Evolutionary conservation across 2,888 invertebrate species (phyloP).

Genomic region (Biston betularia): DNA sequence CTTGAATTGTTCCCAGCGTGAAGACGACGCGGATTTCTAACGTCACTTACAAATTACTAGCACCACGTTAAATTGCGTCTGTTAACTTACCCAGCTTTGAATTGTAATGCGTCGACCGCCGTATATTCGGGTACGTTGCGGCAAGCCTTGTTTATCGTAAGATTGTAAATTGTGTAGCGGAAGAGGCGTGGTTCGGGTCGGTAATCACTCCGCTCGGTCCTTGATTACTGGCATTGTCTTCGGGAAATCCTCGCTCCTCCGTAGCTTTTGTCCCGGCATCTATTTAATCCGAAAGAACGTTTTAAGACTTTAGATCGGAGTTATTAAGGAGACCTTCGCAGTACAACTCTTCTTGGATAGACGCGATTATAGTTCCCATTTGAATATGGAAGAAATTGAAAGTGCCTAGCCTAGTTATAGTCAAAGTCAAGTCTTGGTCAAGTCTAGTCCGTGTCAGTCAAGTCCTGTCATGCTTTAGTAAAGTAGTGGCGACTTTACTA

Average conservation of each 20-base stretch:
- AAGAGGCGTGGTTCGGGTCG: constrained; percentile 50
- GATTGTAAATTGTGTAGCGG: constrained; percentile 66
- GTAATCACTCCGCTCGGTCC: constrained; percentile 63
- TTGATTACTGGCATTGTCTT: constrained; percentile 79
- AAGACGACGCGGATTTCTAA: constrained; percentile 25
- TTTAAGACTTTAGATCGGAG: constrained; percentile 54
- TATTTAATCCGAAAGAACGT: constrained; percentile 59
- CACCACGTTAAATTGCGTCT: constrained; percentile 26
- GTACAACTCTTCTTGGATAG: constrained; percentile 57
- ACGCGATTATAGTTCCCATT: no score
- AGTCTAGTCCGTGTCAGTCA: no score
- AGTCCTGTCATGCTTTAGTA: no score
- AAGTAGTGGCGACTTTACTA: no score
- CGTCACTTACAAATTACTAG: constrained; percentile 19
- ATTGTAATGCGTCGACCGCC: constrained; percentile 25
- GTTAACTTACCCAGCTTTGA: constrained; percentile 29
- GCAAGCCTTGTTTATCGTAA: constrained; percentile 61
- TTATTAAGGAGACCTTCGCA: constrained; percentile 49
- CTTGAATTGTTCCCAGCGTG: constrained; percentile 40
- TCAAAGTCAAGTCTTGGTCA: no score
- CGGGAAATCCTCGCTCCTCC: constrained; percentile 68
- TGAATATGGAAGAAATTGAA: no score
- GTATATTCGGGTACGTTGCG: constrained; percentile 33
- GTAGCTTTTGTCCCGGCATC: constrained; percentile 66
- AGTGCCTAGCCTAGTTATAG: no score